Evolutionary conservation across 2,888 invertebrate genomes (phyloP), one percentile per base, ranked within the genome.

Genomic region (Halocaridina rubra): DNA sequence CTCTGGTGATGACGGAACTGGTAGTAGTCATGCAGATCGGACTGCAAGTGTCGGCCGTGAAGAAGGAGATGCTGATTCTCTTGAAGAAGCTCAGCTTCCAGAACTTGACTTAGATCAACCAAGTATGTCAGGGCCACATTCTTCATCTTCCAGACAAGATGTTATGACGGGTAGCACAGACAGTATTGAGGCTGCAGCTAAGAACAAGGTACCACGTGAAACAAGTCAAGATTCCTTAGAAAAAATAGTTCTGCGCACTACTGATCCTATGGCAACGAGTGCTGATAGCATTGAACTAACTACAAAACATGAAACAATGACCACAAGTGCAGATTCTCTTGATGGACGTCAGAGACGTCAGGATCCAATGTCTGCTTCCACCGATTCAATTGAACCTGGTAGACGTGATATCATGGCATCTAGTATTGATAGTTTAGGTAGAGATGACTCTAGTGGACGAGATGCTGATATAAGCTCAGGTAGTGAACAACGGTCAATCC

Each of bases 321-420:
- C 93, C 88, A 93, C 93, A 64, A 95, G 94, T 89, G 93, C 93
- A 0, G 95, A 95, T 89, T 95, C 95, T 79, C 90, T 95, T 81
- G 95, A 95, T 88, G 89, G 89, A 87, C 80, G 67, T 8, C 82
- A 80, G 7, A 75, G 67, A 57, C 67, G 69, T n/a, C 77, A 64
- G 27, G 89, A 89, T n/a, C 87, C 88, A 5, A 91, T 90, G 88
- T 91, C 90, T n/a, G 90, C 90, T 89, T 93, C 93, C 1, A 92
- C 93, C 30, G 92, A 92, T 89, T 92, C 92, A 0, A 91, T 92
- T 32, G 92, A 93, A n/a, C 90, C 91, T 87, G 90, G 90, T 81
- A 89, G 89, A 80, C 88, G 72, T 72, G 85, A 82, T 53, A 30
- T 90, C 3, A 85, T 89, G 86, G 85, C 86, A 8, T 80, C 87